Evolutionary conservation across 2,888 invertebrate genomes (phyloP).

Genomic region (Eristalis pertinax): DNA sequence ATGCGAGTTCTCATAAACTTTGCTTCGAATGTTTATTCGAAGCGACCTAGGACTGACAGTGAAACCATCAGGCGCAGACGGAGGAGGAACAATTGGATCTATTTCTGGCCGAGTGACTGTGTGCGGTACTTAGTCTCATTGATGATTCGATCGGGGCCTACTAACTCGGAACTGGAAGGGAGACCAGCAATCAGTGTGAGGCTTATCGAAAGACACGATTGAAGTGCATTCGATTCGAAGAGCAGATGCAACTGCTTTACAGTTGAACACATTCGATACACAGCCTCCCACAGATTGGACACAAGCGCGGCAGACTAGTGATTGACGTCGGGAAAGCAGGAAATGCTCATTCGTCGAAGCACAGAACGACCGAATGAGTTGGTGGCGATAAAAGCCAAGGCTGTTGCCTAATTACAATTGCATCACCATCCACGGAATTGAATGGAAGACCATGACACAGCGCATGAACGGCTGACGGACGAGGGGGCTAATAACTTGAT

Average conservation of each 20-base stretch:
- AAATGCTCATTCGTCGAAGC: slow-evolving; percentile 2
- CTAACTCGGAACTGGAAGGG: background rate
- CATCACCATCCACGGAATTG: slow-evolving; percentile 18
- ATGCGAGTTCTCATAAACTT: slow-evolving; percentile 37
- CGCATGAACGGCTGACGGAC: background rate
- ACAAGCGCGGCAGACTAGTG: background rate
- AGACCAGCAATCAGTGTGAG: background rate
- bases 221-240: slow-evolving; percentile 30
- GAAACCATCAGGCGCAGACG: slow-evolving; percentile 21
- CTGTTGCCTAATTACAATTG: slow-evolving; percentile 37
- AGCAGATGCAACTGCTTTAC: slow-evolving; percentile 26
- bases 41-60: slow-evolving; percentile 38
- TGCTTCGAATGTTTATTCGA: slow-evolving; percentile 29
- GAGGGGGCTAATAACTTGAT: slow-evolving; percentile 26
- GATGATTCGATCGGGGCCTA: background rate
- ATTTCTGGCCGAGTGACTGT: slow-evolving; percentile 33
- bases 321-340: slow-evolving; percentile 2
- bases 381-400: slow-evolving; percentile 37
- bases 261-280: slow-evolving; percentile 48
- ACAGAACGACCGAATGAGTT: background rate
- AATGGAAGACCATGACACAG: slow-evolving; percentile 20
- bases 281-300: slow-evolving; percentile 1
- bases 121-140: slow-evolving; percentile 27
- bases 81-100: slow-evolving; percentile 26
- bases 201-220: background rate